Evolutionary conservation across 2,113 vertebrate species (phyloP).

Genomic region (Grus americana): DNA sequence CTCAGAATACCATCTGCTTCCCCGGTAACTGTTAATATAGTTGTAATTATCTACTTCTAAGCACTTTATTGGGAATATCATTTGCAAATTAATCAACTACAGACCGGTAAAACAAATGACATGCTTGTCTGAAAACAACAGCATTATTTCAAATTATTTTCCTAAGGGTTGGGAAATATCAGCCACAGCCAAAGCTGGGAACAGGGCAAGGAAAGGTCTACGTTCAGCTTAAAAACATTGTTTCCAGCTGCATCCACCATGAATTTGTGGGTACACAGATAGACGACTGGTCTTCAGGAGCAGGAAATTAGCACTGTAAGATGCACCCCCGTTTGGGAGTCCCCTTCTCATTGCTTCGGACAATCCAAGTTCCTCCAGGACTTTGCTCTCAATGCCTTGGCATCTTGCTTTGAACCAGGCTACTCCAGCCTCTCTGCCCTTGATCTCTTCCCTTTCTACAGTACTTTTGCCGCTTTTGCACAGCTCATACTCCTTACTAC

Average conservation of each 20-base stretch:
- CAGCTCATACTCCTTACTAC: background rate
- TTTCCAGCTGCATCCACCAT: background rate
- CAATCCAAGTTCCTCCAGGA: background rate
- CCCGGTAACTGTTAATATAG: conserved; percentile 97
- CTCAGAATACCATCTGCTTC: conserved; percentile 97
- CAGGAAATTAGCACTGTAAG: background rate
- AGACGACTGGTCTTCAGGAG: background rate
- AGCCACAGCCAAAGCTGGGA: conserved; percentile 27
- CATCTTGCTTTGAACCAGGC: background rate
- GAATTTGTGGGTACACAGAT: background rate
- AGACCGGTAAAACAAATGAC: conserved; percentile 87
- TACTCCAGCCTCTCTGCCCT: background rate
- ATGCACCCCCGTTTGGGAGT: background rate
- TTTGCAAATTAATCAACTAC: conserved; percentile 95
- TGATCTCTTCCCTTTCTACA: background rate
- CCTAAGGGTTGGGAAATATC: conserved; percentile 59
- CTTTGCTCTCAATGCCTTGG: background rate
- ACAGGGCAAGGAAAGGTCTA: background rate
- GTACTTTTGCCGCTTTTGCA: background rate
- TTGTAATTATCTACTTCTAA: conserved; percentile 99
- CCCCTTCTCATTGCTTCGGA: background rate
- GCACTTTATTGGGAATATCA: conserved; percentile 97
- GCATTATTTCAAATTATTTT: conserved; percentile 75
- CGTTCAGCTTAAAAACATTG: background rate
- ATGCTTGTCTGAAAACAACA: conserved; percentile 80